A percentile compares a stretch with the other conserved stretches of the same genome.
Conservation (phyloP, 1,140 invertebrate genomes). For the Ruditapes philippinarum region DNA sequence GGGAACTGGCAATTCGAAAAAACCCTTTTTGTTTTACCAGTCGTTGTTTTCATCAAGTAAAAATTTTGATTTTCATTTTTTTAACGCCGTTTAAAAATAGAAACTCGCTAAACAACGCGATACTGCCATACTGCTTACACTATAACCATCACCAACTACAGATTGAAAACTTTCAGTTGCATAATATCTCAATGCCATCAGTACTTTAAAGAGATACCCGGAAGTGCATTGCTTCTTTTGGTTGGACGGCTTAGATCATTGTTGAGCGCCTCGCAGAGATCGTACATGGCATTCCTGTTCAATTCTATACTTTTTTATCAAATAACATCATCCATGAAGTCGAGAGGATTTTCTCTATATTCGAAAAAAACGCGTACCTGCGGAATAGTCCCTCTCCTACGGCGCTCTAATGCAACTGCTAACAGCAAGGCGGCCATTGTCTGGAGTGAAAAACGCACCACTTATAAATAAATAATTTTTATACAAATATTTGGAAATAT, state of each 20-base stretch:
- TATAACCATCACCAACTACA: not conserved
- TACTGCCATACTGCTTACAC: not conserved
- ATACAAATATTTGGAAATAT: too few relatives aligned
- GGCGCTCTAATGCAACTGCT: too few relatives aligned
- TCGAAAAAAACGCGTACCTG: too few relatives aligned
- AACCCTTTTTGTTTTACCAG: not conserved
- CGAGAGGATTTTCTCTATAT: not conserved
- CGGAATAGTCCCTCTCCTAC: too few relatives aligned
- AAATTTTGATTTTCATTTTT: not conserved
- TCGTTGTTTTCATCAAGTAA: not conserved
- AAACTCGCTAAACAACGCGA: not conserved
- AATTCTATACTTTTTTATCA: not conserved
- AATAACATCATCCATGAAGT: not conserved
- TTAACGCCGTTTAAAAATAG: not conserved
- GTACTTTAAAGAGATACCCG: not conserved
- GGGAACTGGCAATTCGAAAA: not conserved
- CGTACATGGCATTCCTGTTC: not conserved
- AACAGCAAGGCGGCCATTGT: too few relatives aligned
- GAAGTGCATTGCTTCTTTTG: not conserved
- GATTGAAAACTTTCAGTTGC: slow-evolving; percentile 17
- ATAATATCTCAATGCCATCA: not conserved
- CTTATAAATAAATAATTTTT: too few relatives aligned
- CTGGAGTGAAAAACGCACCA: too few relatives aligned
- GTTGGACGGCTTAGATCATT: not conserved
- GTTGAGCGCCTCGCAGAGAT: not conserved